These are phyloP conservation scores for Penelope pileata DNA, from an alignment of 2,113 vertebrate genomes.

Conservation along the genomic window DNA sequence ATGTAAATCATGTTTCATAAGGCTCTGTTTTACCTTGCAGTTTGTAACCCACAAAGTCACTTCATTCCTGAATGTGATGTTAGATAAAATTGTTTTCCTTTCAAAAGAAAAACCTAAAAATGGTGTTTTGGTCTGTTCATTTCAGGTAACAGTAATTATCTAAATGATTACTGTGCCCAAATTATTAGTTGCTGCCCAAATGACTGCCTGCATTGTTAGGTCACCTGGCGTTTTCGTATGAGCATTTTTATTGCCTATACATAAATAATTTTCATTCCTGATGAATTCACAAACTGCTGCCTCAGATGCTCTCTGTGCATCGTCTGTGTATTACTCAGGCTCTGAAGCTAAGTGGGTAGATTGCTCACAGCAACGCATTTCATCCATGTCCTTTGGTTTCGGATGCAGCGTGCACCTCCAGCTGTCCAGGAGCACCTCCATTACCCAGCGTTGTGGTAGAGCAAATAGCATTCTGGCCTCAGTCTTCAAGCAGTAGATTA, in stretches of 20 bases:
- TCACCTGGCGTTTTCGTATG: neutral
- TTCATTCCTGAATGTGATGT: neutral
- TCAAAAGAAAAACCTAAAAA: neutral
- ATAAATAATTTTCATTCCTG: conserved; percentile 13
- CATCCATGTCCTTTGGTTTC: conserved; percentile 54
- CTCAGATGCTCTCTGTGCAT: neutral
- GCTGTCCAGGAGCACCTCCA: conserved; percentile 79
- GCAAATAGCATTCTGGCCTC: conserved; percentile 61
- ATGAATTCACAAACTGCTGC: neutral
- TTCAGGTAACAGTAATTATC: neutral
- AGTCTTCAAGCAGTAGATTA: conserved; percentile 48
- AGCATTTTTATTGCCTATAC: neutral
- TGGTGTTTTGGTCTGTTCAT: neutral
- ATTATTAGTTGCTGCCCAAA: neutral
- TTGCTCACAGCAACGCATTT: conserved; percentile 79
- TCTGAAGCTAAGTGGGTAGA: conserved; percentile 75
- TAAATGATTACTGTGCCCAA: neutral
- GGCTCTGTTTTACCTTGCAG: neutral
- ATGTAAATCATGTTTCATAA: neutral
- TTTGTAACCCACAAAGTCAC: neutral
- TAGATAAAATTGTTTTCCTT: neutral
- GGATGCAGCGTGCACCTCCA: neutral
- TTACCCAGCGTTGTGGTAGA: conserved; percentile 69
- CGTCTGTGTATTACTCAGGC: accelerated
- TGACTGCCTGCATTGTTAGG: neutral